Base-by-base conservation (phyloP, 2,113 vertebrate species). In the Gymnocephalus cernua region DNA sequence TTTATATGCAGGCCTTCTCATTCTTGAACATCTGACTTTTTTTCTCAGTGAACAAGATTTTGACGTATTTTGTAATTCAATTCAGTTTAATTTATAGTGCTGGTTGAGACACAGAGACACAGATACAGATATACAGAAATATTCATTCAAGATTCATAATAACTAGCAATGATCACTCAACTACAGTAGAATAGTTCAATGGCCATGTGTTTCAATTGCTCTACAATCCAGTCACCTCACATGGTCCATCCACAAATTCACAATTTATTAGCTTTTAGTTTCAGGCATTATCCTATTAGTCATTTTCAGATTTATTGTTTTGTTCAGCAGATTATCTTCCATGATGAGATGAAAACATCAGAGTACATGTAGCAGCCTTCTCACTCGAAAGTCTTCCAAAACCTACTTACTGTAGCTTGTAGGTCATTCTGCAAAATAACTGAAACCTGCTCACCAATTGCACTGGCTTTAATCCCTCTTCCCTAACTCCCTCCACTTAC, bases 401-500 rank as follows among this genome's bases (percentile, higher is more conserved):
- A 15, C 2, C 25, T 35, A 5, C 7, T 35, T 10, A 35, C 15
- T 41, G 6, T 11, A 56, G 53, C 38, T 27, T 27, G 6, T 69
- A 16, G 7, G 51, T 44, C 44, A 11, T 41, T 41, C 14, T 29
- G 41, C 12, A n/a, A 59, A 47, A 35, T 12, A 21, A 11, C 47
- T 53, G 51, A 82, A 84, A 81, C 79, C 88, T 85, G 71, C 89
- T 91, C 88, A 94, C 85, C 90, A 92, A 84, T 35, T 75, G 44
- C 79, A 72, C 76, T 85, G 78, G 79, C 80, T 85, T 58, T 18
- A 47, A 73, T 66, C 29, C 63, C 59, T 76, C 27, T 19, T 83
- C 53, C 78, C 62, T 93, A 90, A 92, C 87, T 79, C 65, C 78
- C 77, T 87, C 64, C 85, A 82, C 92, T 94, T 45, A 92, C 82